Evolutionary conservation across 2,888 invertebrate species (phyloP).

Genomic region (Poecilobothrus nobilitatus): DNA sequence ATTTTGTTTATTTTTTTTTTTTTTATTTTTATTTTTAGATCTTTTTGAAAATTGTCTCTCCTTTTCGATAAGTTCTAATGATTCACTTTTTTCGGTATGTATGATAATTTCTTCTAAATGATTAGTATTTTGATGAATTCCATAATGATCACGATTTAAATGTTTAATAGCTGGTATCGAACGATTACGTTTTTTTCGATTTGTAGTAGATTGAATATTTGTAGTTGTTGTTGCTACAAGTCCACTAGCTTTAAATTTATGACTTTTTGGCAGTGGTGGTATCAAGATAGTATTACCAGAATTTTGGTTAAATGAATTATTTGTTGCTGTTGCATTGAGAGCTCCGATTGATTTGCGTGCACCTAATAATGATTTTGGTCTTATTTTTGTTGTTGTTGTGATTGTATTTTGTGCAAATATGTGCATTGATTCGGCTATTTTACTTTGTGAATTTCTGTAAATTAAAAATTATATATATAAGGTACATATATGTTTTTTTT

Average conservation of each 20-base stretch:
- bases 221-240: slow-evolving; percentile 52
- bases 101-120: neutral
- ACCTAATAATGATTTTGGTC: slow-evolving; percentile 1
- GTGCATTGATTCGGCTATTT: neutral
- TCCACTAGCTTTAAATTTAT: slow-evolving; percentile 52
- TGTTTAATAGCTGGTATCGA: neutral
- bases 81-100: neutral
- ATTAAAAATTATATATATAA: neutral
- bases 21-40: slow-evolving; percentile 4
- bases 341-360: neutral
- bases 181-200: neutral
- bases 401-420: neutral
- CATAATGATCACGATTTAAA: neutral
- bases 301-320: neutral
- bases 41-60: slow-evolving; percentile 12
- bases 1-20: slow-evolving; percentile 4
- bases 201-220: slow-evolving; percentile 15
- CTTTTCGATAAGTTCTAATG: slow-evolving; percentile 43
- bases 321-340: neutral
- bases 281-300: neutral
- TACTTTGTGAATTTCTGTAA: neutral
- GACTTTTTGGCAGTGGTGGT: slow-evolving; percentile 44
- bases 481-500: no score
- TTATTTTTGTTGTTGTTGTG: neutral
- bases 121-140: neutral